Evolutionary conservation across 2,113 vertebrate genomes (phyloP).

Genomic region (Sceloporus tristichus): DNA sequence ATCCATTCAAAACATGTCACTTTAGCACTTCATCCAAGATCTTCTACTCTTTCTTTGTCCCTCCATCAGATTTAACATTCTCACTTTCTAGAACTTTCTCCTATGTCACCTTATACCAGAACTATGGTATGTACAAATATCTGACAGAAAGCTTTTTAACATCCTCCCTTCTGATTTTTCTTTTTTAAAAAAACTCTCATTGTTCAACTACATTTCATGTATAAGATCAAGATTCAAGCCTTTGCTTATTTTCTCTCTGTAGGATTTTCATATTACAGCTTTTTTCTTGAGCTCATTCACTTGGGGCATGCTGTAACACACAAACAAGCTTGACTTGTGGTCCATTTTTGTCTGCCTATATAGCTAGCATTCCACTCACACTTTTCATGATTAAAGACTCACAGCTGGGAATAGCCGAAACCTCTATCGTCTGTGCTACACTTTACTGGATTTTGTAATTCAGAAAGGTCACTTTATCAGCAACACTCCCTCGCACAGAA

Average conservation of each 20-base stretch:
- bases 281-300: background rate
- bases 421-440: slow-evolving; percentile 43
- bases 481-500: slow-evolving; percentile 60
- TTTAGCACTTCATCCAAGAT: background rate
- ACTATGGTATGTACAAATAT: background rate
- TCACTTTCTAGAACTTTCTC: background rate
- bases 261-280: background rate
- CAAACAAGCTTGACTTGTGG: background rate
- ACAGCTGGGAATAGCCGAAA: slow-evolving; percentile 59
- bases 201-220: background rate
- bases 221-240: background rate
- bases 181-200: background rate
- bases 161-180: background rate
- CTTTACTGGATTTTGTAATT: slow-evolving; percentile 66
- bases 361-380: background rate
- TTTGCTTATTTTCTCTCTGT: background rate
- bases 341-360: background rate
- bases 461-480: slow-evolving; percentile 74
- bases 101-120: background rate
- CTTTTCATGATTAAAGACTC: slow-evolving; percentile 5
- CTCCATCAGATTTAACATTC: background rate
- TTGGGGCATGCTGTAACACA: background rate
- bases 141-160: background rate
- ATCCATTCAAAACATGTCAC: background rate
- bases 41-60: background rate